Conservation (phyloP, 2,113 vertebrate genomes). For the Eidolon helvum region DNA sequence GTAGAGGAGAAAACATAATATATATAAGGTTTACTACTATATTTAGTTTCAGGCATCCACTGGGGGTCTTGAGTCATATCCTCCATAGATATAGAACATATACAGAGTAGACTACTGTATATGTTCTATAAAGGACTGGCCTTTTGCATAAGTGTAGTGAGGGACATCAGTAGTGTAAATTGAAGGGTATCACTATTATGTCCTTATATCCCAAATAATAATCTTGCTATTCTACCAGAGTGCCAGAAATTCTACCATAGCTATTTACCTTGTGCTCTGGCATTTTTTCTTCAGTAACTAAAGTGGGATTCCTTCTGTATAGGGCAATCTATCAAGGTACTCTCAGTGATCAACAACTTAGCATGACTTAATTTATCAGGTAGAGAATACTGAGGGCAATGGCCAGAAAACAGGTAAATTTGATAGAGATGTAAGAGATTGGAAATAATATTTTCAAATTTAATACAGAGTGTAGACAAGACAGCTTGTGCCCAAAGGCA, state of each 20-base stretch:
- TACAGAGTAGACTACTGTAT: neutral
- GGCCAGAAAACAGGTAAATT: neutral
- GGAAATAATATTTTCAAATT: conserved; percentile 5
- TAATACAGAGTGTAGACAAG: neutral
- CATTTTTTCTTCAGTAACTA: neutral
- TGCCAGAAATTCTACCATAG: neutral
- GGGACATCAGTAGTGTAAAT: neutral
- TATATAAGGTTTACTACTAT: neutral
- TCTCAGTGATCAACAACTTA: conserved; percentile 7
- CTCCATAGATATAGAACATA: neutral
- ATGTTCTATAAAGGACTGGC: neutral
- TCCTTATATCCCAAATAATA: conserved; percentile 34
- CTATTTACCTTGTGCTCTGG: neutral
- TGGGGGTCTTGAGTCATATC: neutral
- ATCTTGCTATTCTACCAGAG: neutral
- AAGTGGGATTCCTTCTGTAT: neutral
- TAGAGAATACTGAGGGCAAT: neutral
- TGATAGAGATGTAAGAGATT: neutral
- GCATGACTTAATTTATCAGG: neutral
- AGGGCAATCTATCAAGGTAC: neutral
- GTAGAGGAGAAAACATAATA: neutral
- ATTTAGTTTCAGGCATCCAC: neutral
- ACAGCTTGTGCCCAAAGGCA: neutral
- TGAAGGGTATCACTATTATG: neutral
- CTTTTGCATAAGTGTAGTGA: neutral